Evolutionary conservation across 2,888 invertebrate genomes (phyloP).

Genomic region (Timandra comae): DNA sequence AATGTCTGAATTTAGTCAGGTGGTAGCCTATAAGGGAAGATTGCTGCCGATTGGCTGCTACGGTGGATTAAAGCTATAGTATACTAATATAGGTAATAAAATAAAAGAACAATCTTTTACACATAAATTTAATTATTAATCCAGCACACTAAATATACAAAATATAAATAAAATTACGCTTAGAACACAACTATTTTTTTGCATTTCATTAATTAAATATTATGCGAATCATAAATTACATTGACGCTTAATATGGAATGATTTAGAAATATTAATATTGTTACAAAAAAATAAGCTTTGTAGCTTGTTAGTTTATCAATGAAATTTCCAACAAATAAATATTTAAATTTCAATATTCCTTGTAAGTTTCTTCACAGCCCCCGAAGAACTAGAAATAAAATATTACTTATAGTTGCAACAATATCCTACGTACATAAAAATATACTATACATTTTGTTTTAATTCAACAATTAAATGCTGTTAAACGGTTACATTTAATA

Average conservation of each 20-base stretch:
- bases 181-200: no score
- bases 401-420: no score
- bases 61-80: no score
- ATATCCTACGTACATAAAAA: no score
- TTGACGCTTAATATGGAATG: conserved; percentile 44
- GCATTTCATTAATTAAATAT: conserved; percentile 13
- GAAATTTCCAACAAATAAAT: conserved; percentile 1
- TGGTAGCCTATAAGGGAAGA: no score
- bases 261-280: conserved; percentile 35
- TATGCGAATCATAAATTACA: conserved; percentile 28
- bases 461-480: no score
- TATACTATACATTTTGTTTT: no score
- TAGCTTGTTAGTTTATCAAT: conserved; percentile 17
- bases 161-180: conserved; percentile 10
- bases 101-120: conserved; percentile 2
- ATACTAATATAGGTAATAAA: no score
- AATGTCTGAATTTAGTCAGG: no score
- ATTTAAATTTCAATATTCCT: conserved; percentile 22
- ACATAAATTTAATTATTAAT: conserved; percentile 3
- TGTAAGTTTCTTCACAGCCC: conserved; percentile 35
- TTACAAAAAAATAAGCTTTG: conserved; percentile 29
- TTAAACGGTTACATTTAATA: no score
- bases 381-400: conserved; percentile 57
- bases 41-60: no score
- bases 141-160: conserved; percentile 15